Evolutionary conservation across 2,113 vertebrate species (phyloP), one percentile per base, ranked within the genome.

Genomic region (Hippoglossus stenolepis): DNA sequence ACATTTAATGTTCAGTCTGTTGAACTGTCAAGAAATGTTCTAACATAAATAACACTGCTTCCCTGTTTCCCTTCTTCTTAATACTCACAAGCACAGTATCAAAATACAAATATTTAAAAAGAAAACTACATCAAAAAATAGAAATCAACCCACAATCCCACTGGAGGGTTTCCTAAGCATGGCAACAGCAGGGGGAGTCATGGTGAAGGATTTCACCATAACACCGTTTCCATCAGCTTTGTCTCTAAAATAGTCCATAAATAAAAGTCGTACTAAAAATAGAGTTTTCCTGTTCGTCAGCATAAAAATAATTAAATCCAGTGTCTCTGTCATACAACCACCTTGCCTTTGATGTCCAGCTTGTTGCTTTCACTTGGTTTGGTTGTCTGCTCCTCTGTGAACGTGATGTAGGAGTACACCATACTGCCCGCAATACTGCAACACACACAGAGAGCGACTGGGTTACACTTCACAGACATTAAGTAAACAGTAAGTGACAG

Each of bases 341-440:
- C 89, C 71, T 93, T 93, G 64, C 93, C 93, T 70, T 93, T 93
- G 57, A 93, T 90, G 66, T 93, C 93, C 78, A 92, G 78, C 82
- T 93, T 88, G 85, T 89, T 88, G 24, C 65, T 89, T 12, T 98
- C 97, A 0, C 87, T 87, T 15, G 94, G 93, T 84, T 96, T 97
- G 93, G 8, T 97, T 85, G 93, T 71, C 64, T 97, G 96, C 73
- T 98, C 96, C 90, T 99, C 96, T 0, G 94, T 96, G 87, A 99
- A 96, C 0, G 97, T 98, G 93, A 99, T 97, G 89, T 98, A 98
- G 11, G 98, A 98, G 61, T 99, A 99, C 35, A 97, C 96, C 91
- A 99, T 93, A 87, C 98, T 99, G 26, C 97, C 98, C 0, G 96
- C 96, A 85, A 99, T 98, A 73, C 98, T 99, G 92, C 51, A 84